Base-by-base conservation (phyloP, 2,888 invertebrate genomes). In the Drosophila neonasuta region DNA sequence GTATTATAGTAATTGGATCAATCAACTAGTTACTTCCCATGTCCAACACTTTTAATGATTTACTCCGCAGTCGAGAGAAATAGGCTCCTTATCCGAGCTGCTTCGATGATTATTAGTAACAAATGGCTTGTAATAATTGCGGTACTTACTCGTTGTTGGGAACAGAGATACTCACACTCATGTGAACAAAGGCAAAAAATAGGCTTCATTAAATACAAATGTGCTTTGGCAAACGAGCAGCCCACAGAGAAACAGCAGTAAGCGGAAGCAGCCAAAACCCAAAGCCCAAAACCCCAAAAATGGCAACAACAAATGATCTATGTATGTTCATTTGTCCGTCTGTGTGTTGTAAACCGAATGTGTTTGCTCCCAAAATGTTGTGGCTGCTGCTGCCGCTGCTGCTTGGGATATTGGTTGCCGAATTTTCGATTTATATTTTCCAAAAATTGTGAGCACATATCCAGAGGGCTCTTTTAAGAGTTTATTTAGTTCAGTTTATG, bases 201-300 rank as follows among this genome's bases (percentile, higher is more conserved):
- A 79, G 83, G 81, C 79, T 79, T 86, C 81, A 86, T 83, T 81
- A 78, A 76, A 80, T 83, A 83, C 76, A 71, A 80, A 86, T 76
- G 76, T 58, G 65, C 44, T 61, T 75, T 85, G 74, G 68, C 74
- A 74, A 70, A 63, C 46, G 77, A 69, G 58, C 59, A 66, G 71
- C 57, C 64, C 77, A 59, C 55, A 65, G 54, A 56, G 41, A 34
- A 58, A 58, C 36, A 36, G n/a, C 4, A n/a, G 24, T 24, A 24
- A 24, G 6, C 36, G n/a, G 36, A 4, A 36, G 11, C 36, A 58
- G 10, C 45, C 54, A 13, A 46, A 13, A 1, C 39, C 46, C 9
- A 8, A 24, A 34, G 2, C 48, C 57, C 15, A 41, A 11, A 15
- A 24, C 20, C 51, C 49, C 61, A 42, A 68, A 68, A 62, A 62